Evolutionary conservation across 2,888 invertebrate genomes (phyloP).

Genomic region (Cistogaster globosa): DNA sequence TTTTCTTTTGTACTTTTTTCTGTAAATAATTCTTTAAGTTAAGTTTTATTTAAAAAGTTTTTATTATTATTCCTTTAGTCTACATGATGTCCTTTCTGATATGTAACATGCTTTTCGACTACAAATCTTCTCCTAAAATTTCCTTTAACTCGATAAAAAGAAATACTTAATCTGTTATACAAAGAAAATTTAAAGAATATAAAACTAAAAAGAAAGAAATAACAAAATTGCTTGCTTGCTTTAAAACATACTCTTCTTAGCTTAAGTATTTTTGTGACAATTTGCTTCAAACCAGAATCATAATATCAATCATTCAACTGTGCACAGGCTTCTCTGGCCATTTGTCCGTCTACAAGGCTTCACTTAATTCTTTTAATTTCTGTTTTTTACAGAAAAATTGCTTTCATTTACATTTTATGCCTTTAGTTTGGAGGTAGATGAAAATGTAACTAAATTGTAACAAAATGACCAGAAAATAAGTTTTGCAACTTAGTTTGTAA

Average conservation of each 20-base stretch:
- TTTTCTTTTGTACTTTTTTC: no score
- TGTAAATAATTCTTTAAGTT: no score
- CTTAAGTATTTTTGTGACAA: conserved; percentile 63
- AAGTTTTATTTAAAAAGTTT: no score
- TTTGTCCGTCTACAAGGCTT: neutral
- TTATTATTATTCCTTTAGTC: no score
- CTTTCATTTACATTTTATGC: conserved; percentile 64
- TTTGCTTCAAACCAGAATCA: conserved; percentile 65
- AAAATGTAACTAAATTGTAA: conserved; percentile 51
- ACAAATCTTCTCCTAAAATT: neutral
- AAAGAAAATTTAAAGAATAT: neutral
- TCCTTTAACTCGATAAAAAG: neutral
- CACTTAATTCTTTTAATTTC: neutral
- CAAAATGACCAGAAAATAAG: conserved; percentile 51
- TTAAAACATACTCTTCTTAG: conserved; percentile 57
- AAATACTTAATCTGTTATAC: no score
- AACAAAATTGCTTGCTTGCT: conserved; percentile 53
- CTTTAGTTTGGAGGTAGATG: conserved; percentile 53
- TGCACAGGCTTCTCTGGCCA: neutral
- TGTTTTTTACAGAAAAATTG: neutral
- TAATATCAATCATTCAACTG: conserved; percentile 62
- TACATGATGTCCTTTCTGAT: neutral
- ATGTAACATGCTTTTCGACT: neutral
- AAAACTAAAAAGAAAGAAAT: conserved; percentile 12
- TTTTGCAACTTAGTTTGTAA: conserved; percentile 51